These are phyloP conservation scores for Aphaenogaster rudis DNA, from an alignment of 1,140 invertebrate genomes.

Conservation along the genomic window DNA sequence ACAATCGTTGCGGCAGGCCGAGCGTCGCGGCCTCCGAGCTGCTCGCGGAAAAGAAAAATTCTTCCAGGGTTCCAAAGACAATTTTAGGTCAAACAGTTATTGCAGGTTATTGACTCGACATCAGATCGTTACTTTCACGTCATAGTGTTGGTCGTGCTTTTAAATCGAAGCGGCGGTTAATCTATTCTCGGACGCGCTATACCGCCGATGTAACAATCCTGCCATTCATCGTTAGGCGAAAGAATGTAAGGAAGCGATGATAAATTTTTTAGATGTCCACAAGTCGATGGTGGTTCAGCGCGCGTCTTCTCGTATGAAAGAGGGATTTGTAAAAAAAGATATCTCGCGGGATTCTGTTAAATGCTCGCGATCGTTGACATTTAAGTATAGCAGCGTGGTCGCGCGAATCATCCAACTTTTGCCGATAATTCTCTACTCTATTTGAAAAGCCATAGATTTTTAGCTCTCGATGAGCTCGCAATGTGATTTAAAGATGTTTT, in stretches of 20 bases:
- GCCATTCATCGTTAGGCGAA: constrained; percentile 66
- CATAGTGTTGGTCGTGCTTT: constrained; percentile 71
- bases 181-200: constrained; percentile 73
- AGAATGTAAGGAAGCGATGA: constrained; percentile 48
- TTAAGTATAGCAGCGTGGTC: background rate
- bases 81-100: constrained; percentile 76
- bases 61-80: constrained; percentile 61
- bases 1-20: background rate
- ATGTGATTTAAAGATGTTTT: background rate
- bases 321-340: constrained; percentile 26
- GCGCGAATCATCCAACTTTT: background rate
- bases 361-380: background rate
- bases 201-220: constrained; percentile 60
- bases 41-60: constrained; percentile 55
- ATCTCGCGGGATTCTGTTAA: constrained; percentile 7
- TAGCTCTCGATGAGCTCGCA: background rate
- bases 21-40: background rate
- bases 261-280: constrained; percentile 53
- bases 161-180: constrained; percentile 67
- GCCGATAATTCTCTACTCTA: background rate
- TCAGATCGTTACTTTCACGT: constrained; percentile 76
- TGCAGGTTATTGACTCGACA: constrained; percentile 74
- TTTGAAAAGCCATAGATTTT: background rate
- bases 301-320: background rate
- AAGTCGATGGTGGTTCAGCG: constrained; percentile 5